phyloP scores from a whole-genome alignment of 2,113 vertebrate genomes.

The Laticauda colubrina region DNA sequence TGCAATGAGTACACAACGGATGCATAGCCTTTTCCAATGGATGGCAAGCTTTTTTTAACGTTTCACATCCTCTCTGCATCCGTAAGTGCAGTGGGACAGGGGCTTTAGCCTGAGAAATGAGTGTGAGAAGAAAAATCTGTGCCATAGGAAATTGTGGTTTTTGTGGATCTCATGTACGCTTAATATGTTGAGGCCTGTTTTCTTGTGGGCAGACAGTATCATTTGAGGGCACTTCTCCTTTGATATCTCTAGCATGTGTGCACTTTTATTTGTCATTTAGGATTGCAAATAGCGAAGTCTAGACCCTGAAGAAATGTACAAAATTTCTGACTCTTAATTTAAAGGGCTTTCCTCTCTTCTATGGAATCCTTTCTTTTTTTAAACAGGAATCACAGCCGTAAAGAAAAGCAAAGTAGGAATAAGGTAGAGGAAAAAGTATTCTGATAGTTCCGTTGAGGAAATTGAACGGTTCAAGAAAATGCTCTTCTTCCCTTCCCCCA shows the following conservation, averaged over 20 bases:
- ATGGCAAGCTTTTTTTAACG: too few species aligned
- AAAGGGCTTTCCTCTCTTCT: neutral
- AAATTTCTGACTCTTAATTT: neutral
- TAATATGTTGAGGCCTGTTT: neutral
- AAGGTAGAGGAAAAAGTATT: neutral
- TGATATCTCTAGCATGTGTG: neutral
- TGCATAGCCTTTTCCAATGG: too few species aligned
- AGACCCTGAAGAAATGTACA: neutral
- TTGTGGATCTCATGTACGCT: neutral
- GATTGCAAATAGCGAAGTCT: neutral
- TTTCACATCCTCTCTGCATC: too few species aligned
- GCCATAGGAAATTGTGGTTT: neutral
- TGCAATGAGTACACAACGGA: too few species aligned
- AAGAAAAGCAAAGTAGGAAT: neutral
- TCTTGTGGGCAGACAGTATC: neutral
- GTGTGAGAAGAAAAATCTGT: neutral
- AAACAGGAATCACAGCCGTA: neutral
- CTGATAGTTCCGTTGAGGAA: neutral
- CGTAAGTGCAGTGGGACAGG: too few species aligned
- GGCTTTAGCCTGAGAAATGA: neutral
- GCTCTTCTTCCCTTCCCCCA: neutral
- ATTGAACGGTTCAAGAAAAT: neutral
- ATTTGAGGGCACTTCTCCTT: neutral
- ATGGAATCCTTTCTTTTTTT: neutral
- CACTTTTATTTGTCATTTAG: neutral